Conservation (phyloP, 2,113 vertebrate genomes). For the Poeciliopsis occidentalis region DNA sequence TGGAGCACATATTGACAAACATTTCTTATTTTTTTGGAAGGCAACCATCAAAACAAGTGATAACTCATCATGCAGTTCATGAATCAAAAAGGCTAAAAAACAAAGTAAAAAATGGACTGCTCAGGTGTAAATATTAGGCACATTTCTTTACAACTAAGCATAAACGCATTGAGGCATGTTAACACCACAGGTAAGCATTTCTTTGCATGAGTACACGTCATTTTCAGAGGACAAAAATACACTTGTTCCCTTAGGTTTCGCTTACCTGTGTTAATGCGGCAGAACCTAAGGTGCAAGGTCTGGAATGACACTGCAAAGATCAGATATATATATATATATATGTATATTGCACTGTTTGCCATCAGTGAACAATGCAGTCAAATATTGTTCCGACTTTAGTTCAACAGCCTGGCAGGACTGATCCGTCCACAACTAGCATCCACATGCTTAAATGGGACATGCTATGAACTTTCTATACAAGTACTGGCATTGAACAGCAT, state of each 20-base stretch:
- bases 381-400: conserved; percentile 82
- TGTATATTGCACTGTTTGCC: conserved; percentile 89
- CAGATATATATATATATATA: conserved; percentile 81
- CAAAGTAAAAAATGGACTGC: conserved; percentile 22
- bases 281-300: conserved; percentile 99
- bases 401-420: conserved; percentile 89
- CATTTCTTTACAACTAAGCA: conserved; percentile 47
- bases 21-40: conserved; percentile 33
- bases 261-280: conserved; percentile 99
- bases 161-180: conserved; percentile 60
- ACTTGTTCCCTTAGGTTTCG: conserved; percentile 92
- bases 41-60: conserved; percentile 30
- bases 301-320: conserved; percentile 98
- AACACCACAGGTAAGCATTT: conserved; percentile 72
- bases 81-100: conserved; percentile 41
- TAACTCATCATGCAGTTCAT: conserved; percentile 73
- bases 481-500: conserved; percentile 48
- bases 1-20: conserved; percentile 44
- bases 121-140: conserved; percentile 36
- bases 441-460: conserved; percentile 70
- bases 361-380: conserved; percentile 95
- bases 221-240: conserved; percentile 71
- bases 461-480: conserved; percentile 44
- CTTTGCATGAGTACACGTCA: conserved; percentile 56
- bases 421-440: conserved; percentile 60